Base-by-base conservation (phyloP, 2,113 vertebrate genomes). In the Rhadina sibilatrix region DNA sequence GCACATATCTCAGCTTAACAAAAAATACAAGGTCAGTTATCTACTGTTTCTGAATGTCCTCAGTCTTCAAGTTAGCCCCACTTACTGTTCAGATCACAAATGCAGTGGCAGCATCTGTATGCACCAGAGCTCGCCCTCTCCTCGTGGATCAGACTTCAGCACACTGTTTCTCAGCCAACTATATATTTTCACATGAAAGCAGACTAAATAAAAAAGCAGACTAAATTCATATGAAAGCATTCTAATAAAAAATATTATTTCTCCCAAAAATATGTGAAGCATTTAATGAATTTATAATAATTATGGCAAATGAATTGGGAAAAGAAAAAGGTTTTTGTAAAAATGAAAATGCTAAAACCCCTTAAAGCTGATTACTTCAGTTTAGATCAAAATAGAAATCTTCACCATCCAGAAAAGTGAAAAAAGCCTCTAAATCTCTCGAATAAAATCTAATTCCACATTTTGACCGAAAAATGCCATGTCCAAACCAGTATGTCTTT, bases 21-120 rank as follows among this genome's bases (percentile, higher is more conserved):
- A 94, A 94, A 94, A 90, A 81, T 24, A 95, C 91, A 96, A 95
- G 93, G 87, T 92, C 90, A 94, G 79, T 91, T 96, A 92, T 87
- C 79, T 79, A 49, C 82, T 72, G 71, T 65, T 90, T 88, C 70
- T 89, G 92, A 93, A 92, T 87, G 54, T 90, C 76, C 69, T 93
- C 79, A 79, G 80, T 78, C 83, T 97, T 50, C 85, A 82, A 71
- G 77, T 93, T 93, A 95, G 87, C 79, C 65, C 79, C 65, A 71
- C 40, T 93, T 87, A 65, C 44, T 84, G 84, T 71, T 90, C 25
- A 6, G 69, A 63, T 77, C 83, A 90, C 68, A 94, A 85, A 57
- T 47, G 72, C 65, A 79, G 60, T 47, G 80, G 71, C 87, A 88
- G 65, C 47, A 75, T 86, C 70, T 94, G 66, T 57, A 76, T 61